A percentile compares a stretch with the other conserved stretches of the same genome.
Evolutionary conservation across 1,140 invertebrate species (phyloP).

Genomic region (fruit fly (Drosophila melanogaster)): DNA sequence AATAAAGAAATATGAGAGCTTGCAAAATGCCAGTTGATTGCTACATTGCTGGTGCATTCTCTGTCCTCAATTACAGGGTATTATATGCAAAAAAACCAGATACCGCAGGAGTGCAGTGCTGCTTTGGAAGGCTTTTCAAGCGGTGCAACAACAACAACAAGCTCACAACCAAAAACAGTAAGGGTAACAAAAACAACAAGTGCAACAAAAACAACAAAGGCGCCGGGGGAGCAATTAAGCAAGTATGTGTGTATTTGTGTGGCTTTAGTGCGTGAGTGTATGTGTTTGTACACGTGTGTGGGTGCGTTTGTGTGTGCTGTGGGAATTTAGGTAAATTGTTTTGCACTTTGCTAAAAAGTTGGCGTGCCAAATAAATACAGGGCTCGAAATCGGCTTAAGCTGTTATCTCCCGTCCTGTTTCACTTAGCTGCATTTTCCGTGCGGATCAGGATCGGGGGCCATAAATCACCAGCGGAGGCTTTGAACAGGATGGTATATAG

Average conservation of each 20-base stretch:
- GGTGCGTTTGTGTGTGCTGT: slow-evolving; percentile 29
- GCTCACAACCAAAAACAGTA: too few relatives aligned
- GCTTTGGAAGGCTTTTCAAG: slow-evolving; percentile 68
- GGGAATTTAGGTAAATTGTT: slow-evolving; percentile 79
- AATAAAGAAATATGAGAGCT: neutral
- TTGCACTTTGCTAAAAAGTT: slow-evolving; percentile 82
- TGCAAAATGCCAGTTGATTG: neutral
- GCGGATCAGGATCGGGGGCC: slow-evolving; percentile 20
- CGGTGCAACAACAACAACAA: slow-evolving; percentile 21
- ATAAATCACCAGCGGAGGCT: slow-evolving; percentile 59
- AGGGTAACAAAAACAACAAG: slow-evolving; percentile 17
- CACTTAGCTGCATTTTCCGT: slow-evolving; percentile 52
- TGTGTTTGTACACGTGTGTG: slow-evolving; percentile 1
- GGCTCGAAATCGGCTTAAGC: slow-evolving; percentile 58
- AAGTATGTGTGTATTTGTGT: slow-evolving; percentile 22
- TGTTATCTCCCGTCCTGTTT: slow-evolving; percentile 73
- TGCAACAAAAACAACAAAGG: slow-evolving; percentile 19
- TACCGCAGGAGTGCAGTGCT: slow-evolving; percentile 53
- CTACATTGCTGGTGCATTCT: neutral
- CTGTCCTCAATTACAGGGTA: slow-evolving; percentile 34
- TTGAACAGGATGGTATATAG: too few relatives aligned
- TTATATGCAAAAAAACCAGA: slow-evolving; percentile 28
- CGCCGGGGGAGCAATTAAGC: slow-evolving; percentile 66
- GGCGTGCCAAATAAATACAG: slow-evolving; percentile 71
- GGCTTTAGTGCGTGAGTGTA: slow-evolving; percentile 17